Evolutionary conservation across 2,113 vertebrate genomes (phyloP).

Genomic region (Peromyscus polionotus): DNA sequence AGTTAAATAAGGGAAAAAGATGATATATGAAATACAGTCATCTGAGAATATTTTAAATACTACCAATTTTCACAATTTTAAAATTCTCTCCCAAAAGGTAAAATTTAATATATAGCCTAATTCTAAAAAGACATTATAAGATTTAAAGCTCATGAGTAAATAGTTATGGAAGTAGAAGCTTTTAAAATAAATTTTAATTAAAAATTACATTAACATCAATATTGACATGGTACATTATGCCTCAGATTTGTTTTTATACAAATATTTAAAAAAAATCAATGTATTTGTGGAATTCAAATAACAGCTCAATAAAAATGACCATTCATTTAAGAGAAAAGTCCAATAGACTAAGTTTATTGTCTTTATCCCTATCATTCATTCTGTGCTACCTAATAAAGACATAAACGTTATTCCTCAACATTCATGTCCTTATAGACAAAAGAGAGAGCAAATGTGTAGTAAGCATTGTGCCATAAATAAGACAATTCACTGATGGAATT

Average conservation of each 20-base stretch:
- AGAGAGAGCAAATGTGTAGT: background rate
- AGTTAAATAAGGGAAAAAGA: constrained; percentile 37
- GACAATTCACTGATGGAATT: constrained; percentile 22
- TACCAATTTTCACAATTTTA: constrained; percentile 30
- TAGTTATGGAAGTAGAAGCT: background rate
- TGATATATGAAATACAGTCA: constrained; percentile 8
- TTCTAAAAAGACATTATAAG: constrained; percentile 51
- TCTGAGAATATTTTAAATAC: constrained; percentile 46
- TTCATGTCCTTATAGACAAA: constrained; percentile 7
- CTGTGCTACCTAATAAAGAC: constrained; percentile 37
- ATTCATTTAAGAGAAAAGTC: constrained; percentile 67
- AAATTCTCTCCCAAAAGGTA: constrained; percentile 19
- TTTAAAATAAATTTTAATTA: constrained; percentile 41
- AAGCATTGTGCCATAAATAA: background rate
- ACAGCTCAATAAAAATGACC: constrained; percentile 34
- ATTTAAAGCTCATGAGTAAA: constrained; percentile 38
- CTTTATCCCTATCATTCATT: constrained; percentile 9
- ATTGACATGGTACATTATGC: background rate
- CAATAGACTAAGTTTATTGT: constrained; percentile 1
- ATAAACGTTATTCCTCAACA: constrained; percentile 38
- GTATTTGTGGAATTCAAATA: constrained; percentile 44
- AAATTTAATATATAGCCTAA: constrained; percentile 46
- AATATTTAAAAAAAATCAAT: background rate
- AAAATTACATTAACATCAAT: constrained; percentile 22
- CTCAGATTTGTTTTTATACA: constrained; percentile 41